Base-by-base conservation (phyloP, 2,888 invertebrate genomes). In the Chalcosyrphus nemorum region DNA sequence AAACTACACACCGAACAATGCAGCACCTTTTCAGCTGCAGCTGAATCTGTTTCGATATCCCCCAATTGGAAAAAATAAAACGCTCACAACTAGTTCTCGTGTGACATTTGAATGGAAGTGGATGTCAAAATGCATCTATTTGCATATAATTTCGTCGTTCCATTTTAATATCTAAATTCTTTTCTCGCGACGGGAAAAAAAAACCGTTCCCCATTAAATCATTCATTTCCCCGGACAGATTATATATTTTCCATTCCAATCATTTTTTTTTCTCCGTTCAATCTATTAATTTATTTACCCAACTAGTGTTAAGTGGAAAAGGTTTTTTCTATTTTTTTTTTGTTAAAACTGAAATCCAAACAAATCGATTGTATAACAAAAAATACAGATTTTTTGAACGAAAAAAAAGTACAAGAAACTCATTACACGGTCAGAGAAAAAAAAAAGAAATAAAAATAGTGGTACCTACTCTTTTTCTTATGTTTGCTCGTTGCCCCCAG, bases 81-180 rank as follows among this genome's bases (percentile, higher is more conserved):
- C 50, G 74, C 81, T 68, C 66, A 81, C 66, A 74, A 76, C 82
- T 71, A 78, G 77, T 82, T 77, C 63, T 78, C 56, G 66, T 72
- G 78, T 82, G 82, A 82, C 82, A 82, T 77, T 82, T 82, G 82
- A 82, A 78, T 82, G 82, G 82, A 68, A 82, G 68, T 78, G 66
- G 78, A 78, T 82, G 82, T 82, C 82, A 82, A 82, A 82, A 82
- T 82, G 82, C 82, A 82, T 82, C 78, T 82, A 74, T 82, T 82
- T 82, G 82, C 82, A 82, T 82, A 63, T 78, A 68, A 63, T 74
- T 78, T 74, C 29, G 68, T 24, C 29, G 68, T 82, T 82, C 63
- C 63, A 66, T 72, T 77, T 77, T 82, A 72, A 74, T 68, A 66
- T 72, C 72, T 77, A 77, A 72, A 74, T 68, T 74, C 52, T 50